Evolutionary conservation across 2,888 invertebrate genomes (phyloP), one percentile per base, ranked within the genome.

Genomic region (Dicranocentrus wangi): DNA sequence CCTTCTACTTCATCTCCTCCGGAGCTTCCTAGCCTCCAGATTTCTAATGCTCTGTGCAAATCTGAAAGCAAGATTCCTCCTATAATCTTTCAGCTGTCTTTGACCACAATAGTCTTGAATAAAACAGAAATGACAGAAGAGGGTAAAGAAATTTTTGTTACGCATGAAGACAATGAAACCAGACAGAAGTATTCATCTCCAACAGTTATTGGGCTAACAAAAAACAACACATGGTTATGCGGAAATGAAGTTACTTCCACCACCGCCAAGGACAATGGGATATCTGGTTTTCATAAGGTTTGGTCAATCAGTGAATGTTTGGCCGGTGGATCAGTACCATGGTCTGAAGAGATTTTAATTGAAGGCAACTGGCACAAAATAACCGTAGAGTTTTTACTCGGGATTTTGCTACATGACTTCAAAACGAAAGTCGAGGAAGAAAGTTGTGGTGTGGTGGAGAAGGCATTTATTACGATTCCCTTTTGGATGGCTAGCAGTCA

Each of bases 361-460:
- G 17, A 5, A 2, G 55, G 21, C 2, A 21, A 8, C 7, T 3
- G 1, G 15, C 55, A 55, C 2, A 55, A 19, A 7, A 55, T 55
- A 21, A 55, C 55, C 1, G 55, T 55, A 7, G 55, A 55, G 55
- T 55, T 55, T 15, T 17, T 55, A 7, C 55, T 55, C 5, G 55
- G 21, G 5, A 21, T 21, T 3, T 7, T 55, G 19, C 17, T 55
- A 5, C 55, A 55, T 5, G 23, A 8, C 5, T 23, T 55, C 3
- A 55, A 23, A 21, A 8, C 5, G 2, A 55, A 55, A 3, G 2
- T 2, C 5, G 23, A 55, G 21, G 21, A 7, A 7, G 55, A 55
- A 5, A 7, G 2, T 2, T 3, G 15, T 55, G 55, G 21, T 2
- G 7, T 21, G 2, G 55, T 23, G 19, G 5, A 55, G 15, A 15